Percentiles rank a stretch among this genome's conserved stretches.
Evolutionary conservation across 2,888 invertebrate species (phyloP).

Genomic region (Plusia festucae): DNA sequence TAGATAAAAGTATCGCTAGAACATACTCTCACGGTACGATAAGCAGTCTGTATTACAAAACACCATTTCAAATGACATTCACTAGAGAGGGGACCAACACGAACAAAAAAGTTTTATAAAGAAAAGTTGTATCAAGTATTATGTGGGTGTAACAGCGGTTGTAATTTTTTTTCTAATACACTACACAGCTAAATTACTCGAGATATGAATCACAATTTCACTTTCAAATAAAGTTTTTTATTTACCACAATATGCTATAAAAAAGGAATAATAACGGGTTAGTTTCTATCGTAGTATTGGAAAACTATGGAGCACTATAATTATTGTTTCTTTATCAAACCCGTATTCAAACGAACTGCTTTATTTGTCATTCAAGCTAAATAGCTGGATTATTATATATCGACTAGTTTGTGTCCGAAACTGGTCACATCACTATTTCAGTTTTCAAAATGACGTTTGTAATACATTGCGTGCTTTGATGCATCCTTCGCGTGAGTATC

Average conservation of each 20-base stretch:
- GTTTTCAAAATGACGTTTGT: conserved; percentile 44
- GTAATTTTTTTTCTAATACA: conserved; percentile 36
- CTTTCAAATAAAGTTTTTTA: conserved; percentile 33
- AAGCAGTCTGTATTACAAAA: conserved; percentile 34
- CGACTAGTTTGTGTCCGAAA: conserved; percentile 9
- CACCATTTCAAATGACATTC: conserved; percentile 40
- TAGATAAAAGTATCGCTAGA: conserved; percentile 32
- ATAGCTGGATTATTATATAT: background rate
- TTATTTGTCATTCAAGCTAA: background rate
- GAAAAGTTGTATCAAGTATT: conserved; percentile 30
- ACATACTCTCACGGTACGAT: conserved; percentile 32
- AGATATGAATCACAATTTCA: conserved; percentile 52
- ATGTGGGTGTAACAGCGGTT: conserved; percentile 35
- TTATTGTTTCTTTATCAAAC: background rate
- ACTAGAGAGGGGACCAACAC: conserved; percentile 26
- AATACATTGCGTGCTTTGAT: conserved; percentile 57
- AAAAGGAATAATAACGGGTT: conserved; percentile 1
- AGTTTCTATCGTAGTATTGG: background rate
- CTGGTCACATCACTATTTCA: conserved; percentile 50
- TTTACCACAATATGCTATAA: background rate
- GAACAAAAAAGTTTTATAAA: conserved; percentile 33
- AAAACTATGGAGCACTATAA: background rate
- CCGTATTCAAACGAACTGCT: background rate
- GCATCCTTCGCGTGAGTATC: conserved; percentile 67
- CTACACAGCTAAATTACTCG: conserved; percentile 39